Evolutionary conservation across 2,113 vertebrate genomes (phyloP), one percentile per base, ranked within the genome.

Genomic region (Carollia perspicillata): DNA sequence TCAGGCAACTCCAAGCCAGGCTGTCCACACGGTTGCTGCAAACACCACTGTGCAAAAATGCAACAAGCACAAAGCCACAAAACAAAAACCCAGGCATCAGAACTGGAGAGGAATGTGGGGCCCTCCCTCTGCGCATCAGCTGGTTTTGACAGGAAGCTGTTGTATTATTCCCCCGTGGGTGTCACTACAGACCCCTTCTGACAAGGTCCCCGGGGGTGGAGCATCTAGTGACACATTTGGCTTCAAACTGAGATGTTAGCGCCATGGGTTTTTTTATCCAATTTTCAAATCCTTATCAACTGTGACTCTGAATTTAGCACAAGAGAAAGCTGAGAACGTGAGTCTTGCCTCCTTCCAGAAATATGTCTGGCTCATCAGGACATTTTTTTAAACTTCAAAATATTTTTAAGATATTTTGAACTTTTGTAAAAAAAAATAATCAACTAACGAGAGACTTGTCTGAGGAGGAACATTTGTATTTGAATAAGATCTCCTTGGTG

Each of bases 321-420:
- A 98, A 98, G 83, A 93, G 94, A 96, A 0, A 5, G 81, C 97
- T 92, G 93, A 98, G 98, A 42, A 51, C 0, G 1, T 11, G 13
- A 72, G 0, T 6, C 87, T 33, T 66, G 80, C 95, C 78, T 96
- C 98, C 98, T 98, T 97, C 97, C 97, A 90, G 87, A 97, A 97
- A 97, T 53, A 84, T 44, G 95, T 97, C 95, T 97, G 97, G 74
- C 89, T 98, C 97, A 98, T 96, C 97, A 90, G 93, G 96, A 97
- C 97, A 93, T 97, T 97, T 98, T 96, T 98, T 60, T 91, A 96
- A 96, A 93, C 1, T 37, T 97, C 93, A 66, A 97, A 98, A 97
- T 98, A 98, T 98, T 98, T 98, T 98, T 98, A 98, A 97, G 97
- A 95, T 97, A 94, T 98, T 98, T 98, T 98, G 98, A 98, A 97